Base-by-base conservation (phyloP, 1,140 invertebrate species). In the Dreissena polymorpha region DNA sequence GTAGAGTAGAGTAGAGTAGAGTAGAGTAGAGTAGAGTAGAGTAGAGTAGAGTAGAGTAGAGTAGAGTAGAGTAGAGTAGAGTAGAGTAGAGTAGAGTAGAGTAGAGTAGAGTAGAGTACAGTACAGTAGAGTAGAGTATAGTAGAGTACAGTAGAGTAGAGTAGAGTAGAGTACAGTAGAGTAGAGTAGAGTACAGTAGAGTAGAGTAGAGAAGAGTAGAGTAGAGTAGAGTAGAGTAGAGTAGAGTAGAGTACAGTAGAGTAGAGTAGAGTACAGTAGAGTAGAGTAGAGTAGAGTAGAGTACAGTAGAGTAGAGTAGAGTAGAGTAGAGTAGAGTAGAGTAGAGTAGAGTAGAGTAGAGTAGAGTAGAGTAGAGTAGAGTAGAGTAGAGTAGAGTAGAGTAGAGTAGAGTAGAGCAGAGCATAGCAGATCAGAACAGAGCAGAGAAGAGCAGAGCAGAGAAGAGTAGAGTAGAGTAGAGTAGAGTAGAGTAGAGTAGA, bases 11-110 rank as follows among this genome's bases (percentile, higher is more conserved):
- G 13, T 10, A 10, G 64, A 8, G 39, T 10, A 39, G 29, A 10
- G 57, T 8, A 27, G 23, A 50, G 18, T 21, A 10, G 12, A 10
- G 80, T 16, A 60, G 10, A 55, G 53, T 21, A 23, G n/a, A 49
- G 51, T 57, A 21, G 53, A 39, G 74, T 21, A 64, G 49, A 50
- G 18, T 8, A 64, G 10, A 23, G 21, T 49, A 51, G 49, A 83
- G 55, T 49, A 27, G 13, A 67, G 64, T 13, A 23, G 39, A 57
- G 53, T 63, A 77, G 57, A 49, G 69, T 71, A 76, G 68, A 53
- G 70, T 64, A 49, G 60, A 63, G 72, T 57, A 79, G 74, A 73
- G 68, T 67, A 69, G 73, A 53, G 60, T 39, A 73, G 64, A 75
- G 53, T 51, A 72, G 50, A 51, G 64, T 23, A 64, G 27, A 79